phyloP scores from a whole-genome alignment of 2,797 vertebrate genomes.

The Florisuga fusca region DNA sequence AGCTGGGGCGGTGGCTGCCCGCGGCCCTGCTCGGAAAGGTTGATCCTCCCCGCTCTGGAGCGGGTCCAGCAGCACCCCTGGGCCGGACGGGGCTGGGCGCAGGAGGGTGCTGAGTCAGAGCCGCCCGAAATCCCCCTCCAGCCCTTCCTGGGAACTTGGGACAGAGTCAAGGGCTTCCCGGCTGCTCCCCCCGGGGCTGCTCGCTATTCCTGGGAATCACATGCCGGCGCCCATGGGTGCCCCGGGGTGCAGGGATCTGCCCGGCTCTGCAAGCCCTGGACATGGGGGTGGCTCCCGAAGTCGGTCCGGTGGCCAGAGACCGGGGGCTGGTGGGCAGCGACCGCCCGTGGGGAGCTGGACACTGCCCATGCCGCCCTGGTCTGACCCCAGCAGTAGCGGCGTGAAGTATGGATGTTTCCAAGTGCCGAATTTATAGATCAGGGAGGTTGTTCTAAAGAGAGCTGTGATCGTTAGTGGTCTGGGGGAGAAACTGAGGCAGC shows the following conservation, averaged over 20 bases:
- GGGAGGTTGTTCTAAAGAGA: not conserved
- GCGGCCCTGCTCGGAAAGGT: not conserved
- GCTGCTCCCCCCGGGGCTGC: not conserved
- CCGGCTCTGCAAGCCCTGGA: not conserved
- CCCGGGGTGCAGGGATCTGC: no score
- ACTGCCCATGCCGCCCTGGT: conserved; percentile 2
- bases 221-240: rapidly evolving
- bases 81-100: not conserved
- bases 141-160: not conserved
- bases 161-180: not conserved
- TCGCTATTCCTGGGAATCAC: rapidly evolving
- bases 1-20: not conserved
- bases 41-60: not conserved
- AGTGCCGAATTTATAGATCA: conserved; percentile 42
- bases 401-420: conserved; percentile 32
- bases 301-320: not conserved
- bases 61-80: not conserved
- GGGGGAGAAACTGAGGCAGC: not conserved
- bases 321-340: not conserved
- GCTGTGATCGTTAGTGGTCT: not conserved
- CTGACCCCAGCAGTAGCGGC: not conserved
- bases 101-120: conserved; percentile 54
- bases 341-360: not conserved
- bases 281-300: not conserved
- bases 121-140: conserved; percentile 21